phyloP scores from a whole-genome alignment of 1,140 invertebrate species.

The Sitophilus oryzae region DNA sequence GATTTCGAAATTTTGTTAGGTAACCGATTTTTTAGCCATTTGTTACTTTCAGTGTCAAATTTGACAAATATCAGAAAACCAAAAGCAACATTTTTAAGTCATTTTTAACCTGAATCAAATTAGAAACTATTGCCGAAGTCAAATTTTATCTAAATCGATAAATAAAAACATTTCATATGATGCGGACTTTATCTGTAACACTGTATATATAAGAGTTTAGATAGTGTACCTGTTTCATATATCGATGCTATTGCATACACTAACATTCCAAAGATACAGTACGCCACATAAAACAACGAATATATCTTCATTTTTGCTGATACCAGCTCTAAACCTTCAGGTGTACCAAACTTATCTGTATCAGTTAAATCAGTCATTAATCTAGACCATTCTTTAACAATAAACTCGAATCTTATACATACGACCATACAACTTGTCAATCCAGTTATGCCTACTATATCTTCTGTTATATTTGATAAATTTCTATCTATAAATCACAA shows the following conservation, averaged over 20 bases:
- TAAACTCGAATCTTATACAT: slow-evolving; percentile 8
- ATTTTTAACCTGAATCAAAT: too few species aligned
- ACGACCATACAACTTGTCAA: slow-evolving; percentile 9
- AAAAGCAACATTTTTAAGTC: too few species aligned
- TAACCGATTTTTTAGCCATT: too few species aligned
- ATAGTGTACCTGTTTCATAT: not conserved
- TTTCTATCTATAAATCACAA: slow-evolving; percentile 10
- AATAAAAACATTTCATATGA: too few species aligned
- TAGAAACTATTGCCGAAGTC: too few species aligned
- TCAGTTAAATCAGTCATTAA: slow-evolving; percentile 8
- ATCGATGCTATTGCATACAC: slow-evolving; percentile 3
- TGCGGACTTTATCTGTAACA: too few species aligned
- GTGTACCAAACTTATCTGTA: slow-evolving; percentile 8
- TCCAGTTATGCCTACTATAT: slow-evolving; percentile 12
- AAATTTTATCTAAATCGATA: too few species aligned
- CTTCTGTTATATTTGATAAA: slow-evolving; percentile 11
- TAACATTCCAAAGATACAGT: slow-evolving; percentile 4
- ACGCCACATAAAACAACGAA: slow-evolving; percentile 5
- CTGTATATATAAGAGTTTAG: too few species aligned
- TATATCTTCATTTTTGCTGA: slow-evolving; percentile 2
- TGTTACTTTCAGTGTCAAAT: too few species aligned
- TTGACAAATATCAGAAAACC: too few species aligned
- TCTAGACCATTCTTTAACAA: slow-evolving; percentile 10
- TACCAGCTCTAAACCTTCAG: not conserved
- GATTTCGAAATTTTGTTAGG: too few species aligned